Percentiles rank a stretch among this genome's conserved stretches.
phyloP scores from a whole-genome alignment of 2,888 invertebrate species.

The Acronicta psi region DNA sequence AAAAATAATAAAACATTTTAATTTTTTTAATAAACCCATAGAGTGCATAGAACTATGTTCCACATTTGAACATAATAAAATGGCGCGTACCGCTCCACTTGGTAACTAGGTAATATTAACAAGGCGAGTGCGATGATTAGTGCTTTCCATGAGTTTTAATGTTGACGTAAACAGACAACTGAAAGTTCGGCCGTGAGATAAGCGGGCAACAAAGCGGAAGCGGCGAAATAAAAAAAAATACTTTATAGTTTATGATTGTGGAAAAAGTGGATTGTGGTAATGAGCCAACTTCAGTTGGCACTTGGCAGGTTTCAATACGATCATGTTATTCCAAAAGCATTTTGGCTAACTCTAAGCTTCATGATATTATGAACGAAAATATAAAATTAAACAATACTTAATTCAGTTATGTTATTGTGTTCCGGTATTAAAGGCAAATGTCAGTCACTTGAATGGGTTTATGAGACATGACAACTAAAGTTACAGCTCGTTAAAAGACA shows the following conservation, averaged over 20 bases:
- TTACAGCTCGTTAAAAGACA: no score
- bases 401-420: no score
- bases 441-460: no score
- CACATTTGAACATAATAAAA: slow-evolving; percentile 43
- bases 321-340: slow-evolving; percentile 5
- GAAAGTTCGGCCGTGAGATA: slow-evolving; percentile 14
- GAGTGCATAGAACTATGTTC: slow-evolving; percentile 21
- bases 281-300: slow-evolving; percentile 9
- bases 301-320: slow-evolving; percentile 8
- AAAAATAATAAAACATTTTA: neutral
- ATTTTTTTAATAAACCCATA: neutral
- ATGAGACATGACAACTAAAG: no score
- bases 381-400: no score
- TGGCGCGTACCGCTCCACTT: slow-evolving; percentile 48
- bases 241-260: no score
- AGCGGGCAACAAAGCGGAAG: neutral
- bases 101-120: slow-evolving; percentile 53
- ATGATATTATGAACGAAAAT: no score
- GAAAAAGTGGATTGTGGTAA: slow-evolving; percentile 17
- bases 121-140: slow-evolving; percentile 39
- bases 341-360: neutral
- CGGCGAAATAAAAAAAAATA: no score
- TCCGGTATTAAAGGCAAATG: no score
- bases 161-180: slow-evolving; percentile 35
- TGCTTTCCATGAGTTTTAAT: slow-evolving; percentile 35